A percentile compares a stretch with the other conserved stretches of the same genome.
Evolutionary conservation across 2,797 vertebrate genomes (phyloP).

Genomic region (Coccyzus lansbergi): DNA sequence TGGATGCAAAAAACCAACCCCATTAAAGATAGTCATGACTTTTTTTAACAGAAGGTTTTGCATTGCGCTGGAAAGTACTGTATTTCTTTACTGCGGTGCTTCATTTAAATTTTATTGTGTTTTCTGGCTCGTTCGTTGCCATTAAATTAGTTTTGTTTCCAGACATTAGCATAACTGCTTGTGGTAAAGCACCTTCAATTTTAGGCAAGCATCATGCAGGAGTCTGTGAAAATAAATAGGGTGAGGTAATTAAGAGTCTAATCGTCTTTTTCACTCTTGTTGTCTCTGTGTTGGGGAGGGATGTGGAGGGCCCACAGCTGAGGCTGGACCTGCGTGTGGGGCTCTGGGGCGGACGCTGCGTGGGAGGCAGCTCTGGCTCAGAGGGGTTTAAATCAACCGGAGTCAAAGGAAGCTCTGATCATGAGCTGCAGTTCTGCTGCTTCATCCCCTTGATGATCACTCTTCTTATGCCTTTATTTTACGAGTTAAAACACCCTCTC

Average conservation of each 20-base stretch:
- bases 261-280: not conserved
- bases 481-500: not conserved
- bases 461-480: not conserved
- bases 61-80: not conserved
- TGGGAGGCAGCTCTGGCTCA: not conserved
- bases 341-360: accelerated
- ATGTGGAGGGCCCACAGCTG: not conserved
- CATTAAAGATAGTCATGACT: not conserved
- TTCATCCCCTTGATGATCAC: not conserved
- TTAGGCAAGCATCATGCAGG: not conserved
- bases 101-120: slow-evolving; percentile 24
- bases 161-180: slow-evolving; percentile 53
- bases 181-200: slow-evolving; percentile 35
- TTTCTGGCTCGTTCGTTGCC: slow-evolving; percentile 45
- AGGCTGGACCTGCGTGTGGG: not conserved
- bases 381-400: accelerated
- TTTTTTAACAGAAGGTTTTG: not conserved
- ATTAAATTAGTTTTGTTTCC: slow-evolving; percentile 55
- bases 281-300: not conserved
- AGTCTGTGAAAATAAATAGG: not conserved
- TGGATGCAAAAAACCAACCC: not conserved
- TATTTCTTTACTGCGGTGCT: slow-evolving; percentile 1
- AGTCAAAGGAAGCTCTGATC: not conserved
- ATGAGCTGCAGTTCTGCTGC: not conserved
- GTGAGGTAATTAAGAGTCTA: not conserved